These are phyloP conservation scores for Oncorhynchus tshawytscha DNA, from an alignment of 2,113 vertebrate species.

Conservation along the genomic window DNA sequence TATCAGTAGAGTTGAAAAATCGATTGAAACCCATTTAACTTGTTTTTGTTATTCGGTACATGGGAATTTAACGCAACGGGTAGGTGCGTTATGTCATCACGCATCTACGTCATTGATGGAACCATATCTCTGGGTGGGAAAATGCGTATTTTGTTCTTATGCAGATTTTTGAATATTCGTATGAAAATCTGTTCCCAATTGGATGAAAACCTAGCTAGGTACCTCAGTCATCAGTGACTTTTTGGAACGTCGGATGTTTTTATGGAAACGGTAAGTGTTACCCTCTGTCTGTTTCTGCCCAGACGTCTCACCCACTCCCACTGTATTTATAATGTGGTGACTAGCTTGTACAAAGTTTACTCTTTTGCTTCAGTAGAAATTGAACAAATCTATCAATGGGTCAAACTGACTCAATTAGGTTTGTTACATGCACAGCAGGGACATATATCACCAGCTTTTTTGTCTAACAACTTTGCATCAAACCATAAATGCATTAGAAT, in stretches of 20 bases:
- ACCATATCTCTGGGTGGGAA: too few species aligned
- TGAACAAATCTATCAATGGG: background rate
- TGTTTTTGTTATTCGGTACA: too few species aligned
- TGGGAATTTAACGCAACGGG: too few species aligned
- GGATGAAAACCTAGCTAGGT: conserved; percentile 1
- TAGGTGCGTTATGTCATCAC: too few species aligned
- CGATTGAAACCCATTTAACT: too few species aligned
- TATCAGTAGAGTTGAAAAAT: too few species aligned
- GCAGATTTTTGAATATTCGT: conserved; percentile 18
- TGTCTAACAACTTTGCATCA: too few species aligned
- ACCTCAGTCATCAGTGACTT: conserved; percentile 49
- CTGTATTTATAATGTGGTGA: background rate
- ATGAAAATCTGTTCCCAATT: too few species aligned
- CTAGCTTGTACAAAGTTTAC: background rate
- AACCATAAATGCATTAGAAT: background rate
- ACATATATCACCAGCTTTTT: background rate
- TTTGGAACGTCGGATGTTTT: conserved; percentile 23
- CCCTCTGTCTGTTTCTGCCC: conserved; percentile 4
- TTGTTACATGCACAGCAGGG: too few species aligned
- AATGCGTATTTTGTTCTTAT: too few species aligned
- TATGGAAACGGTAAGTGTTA: conserved; percentile 30
- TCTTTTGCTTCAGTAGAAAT: background rate
- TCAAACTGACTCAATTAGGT: too few species aligned
- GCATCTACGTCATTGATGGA: too few species aligned
- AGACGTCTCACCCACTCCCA: background rate